phyloP scores from a whole-genome alignment of 2,888 invertebrate species.

The Clostera curtula region DNA sequence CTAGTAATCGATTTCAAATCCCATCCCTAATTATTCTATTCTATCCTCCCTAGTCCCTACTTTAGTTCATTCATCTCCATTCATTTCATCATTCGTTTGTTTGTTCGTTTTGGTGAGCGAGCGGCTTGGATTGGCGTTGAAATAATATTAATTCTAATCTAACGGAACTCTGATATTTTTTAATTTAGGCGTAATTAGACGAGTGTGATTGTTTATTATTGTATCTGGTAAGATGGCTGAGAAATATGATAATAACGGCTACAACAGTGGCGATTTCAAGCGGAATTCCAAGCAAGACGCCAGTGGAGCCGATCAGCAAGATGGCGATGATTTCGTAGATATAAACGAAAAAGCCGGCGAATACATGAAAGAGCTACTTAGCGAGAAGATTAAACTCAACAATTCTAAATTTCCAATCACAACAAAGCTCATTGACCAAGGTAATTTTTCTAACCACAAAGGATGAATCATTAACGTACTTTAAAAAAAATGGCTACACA shows the following conservation, averaged over 20 bases:
- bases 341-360: slow-evolving; percentile 84
- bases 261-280: slow-evolving; percentile 65
- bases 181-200: too few species aligned
- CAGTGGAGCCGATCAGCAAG: slow-evolving; percentile 48
- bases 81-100: too few species aligned
- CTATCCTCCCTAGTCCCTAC: too few species aligned
- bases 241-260: slow-evolving; percentile 62
- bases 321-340: slow-evolving; percentile 73
- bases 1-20: too few species aligned
- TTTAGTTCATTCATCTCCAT: too few species aligned
- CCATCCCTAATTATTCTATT: too few species aligned
- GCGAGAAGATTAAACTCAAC: slow-evolving; percentile 80
- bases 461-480: slow-evolving; percentile 4
- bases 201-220: slow-evolving; percentile 3
- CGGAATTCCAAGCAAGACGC: slow-evolving; percentile 48
- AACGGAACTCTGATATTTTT: too few species aligned
- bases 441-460: slow-evolving; percentile 63
- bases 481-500: not conserved
- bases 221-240: slow-evolving; percentile 36
- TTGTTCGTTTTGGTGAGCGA: too few species aligned
- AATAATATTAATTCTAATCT: too few species aligned
- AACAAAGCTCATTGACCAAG: slow-evolving; percentile 82
- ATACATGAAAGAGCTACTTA: slow-evolving; percentile 83
- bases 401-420: slow-evolving; percentile 81
- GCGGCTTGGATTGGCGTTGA: too few species aligned